Evolutionary conservation across 2,797 vertebrate genomes (phyloP).

Genomic region (Microcaecilia unicolor): DNA sequence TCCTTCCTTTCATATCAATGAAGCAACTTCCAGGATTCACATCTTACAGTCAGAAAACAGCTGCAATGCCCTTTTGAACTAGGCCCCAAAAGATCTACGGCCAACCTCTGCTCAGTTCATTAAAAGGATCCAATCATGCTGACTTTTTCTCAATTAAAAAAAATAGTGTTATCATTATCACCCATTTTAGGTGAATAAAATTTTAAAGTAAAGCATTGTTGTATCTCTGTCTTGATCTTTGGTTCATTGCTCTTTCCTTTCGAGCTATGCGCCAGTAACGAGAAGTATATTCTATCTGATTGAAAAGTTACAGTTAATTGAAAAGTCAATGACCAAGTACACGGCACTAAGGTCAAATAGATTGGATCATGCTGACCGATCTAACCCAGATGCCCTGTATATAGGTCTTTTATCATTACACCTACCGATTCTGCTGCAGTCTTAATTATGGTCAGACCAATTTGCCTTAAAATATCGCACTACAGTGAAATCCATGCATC

Average conservation of each 20-base stretch:
- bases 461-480: constrained; percentile 63
- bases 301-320: constrained; percentile 53
- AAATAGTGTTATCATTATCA: constrained; percentile 18
- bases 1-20: too few relatives aligned
- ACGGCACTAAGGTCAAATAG: constrained; percentile 37
- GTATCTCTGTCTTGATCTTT: constrained; percentile 25
- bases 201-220: constrained; percentile 27
- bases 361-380: constrained; percentile 37
- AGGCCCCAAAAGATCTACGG: too few relatives aligned
- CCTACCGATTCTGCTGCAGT: constrained; percentile 42
- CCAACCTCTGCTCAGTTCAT: too few relatives aligned
- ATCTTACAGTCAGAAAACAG: too few relatives aligned
- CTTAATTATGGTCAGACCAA: constrained; percentile 52
- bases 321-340: constrained; percentile 48
- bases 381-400: constrained; percentile 39
- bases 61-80: too few relatives aligned
- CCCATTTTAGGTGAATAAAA: constrained; percentile 30
- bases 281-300: constrained; percentile 38
- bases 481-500: constrained; percentile 53
- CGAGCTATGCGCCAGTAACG: constrained; percentile 36
- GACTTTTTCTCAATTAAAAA: not conserved
- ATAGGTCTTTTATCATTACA: constrained; percentile 46
- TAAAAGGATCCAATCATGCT: too few relatives aligned
- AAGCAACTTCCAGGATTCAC: too few relatives aligned
- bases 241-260: constrained; percentile 23